These are phyloP conservation scores for Drosophila phalerata DNA, from an alignment of 2,888 invertebrate species.

Conservation along the genomic window DNA sequence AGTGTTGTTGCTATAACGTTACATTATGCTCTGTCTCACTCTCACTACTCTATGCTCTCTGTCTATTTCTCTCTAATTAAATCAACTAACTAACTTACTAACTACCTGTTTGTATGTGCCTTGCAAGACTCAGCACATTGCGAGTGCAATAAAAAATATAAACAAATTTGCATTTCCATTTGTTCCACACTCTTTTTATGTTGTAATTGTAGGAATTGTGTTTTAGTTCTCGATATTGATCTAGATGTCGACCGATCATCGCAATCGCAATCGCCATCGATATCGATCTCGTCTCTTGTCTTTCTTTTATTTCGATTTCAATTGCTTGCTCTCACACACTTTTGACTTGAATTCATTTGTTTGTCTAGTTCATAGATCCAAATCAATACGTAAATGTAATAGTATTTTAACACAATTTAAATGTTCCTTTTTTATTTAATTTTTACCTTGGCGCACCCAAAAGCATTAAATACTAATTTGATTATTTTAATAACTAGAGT, in stretches of 20 bases:
- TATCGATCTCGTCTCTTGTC: constrained; percentile 21
- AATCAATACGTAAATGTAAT: constrained; percentile 25
- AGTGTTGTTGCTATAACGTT: constrained; percentile 70
- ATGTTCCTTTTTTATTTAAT: constrained; percentile 38
- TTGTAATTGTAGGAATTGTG: constrained; percentile 74
- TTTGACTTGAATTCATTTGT: constrained; percentile 40
- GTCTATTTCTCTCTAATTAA: constrained; percentile 45
- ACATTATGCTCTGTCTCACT: constrained; percentile 40
- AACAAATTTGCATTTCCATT: constrained; percentile 64
- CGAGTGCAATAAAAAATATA: constrained; percentile 51
- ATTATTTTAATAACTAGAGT: constrained; percentile 49
- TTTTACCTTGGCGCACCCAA: constrained; percentile 56
- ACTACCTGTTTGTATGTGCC: constrained; percentile 72
- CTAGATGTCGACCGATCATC: constrained; percentile 1
- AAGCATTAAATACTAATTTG: constrained; percentile 26
- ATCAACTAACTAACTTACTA: constrained; percentile 45
- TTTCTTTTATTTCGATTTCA: constrained; percentile 24
- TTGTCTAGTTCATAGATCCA: constrained; percentile 35
- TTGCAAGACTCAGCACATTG: constrained; percentile 64
- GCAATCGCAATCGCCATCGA: neutral
- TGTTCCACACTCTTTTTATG: constrained; percentile 55
- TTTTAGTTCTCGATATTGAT: constrained; percentile 45
- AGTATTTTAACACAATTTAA: constrained; percentile 24
- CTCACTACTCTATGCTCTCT: constrained; percentile 40
- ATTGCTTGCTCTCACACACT: constrained; percentile 64